A percentile compares a stretch with the other conserved stretches of the same genome.
These are phyloP conservation scores for Cavia aperea DNA, from an alignment of 2,113 vertebrate genomes.

Conservation along the genomic window DNA sequence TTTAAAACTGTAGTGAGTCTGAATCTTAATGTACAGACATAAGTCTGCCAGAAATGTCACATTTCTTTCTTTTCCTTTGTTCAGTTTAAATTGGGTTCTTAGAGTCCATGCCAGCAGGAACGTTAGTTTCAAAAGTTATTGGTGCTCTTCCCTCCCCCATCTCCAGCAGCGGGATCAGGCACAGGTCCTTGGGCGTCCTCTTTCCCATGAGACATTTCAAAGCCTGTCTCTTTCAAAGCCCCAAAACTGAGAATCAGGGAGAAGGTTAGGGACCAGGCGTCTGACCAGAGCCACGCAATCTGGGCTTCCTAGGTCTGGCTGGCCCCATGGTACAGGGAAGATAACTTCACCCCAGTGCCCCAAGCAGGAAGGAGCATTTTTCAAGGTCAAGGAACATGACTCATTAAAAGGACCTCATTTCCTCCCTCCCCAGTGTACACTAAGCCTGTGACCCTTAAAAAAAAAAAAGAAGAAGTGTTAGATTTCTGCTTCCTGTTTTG, in stretches of 20 bases:
- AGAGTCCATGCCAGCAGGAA: background rate
- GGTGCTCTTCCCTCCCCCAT: background rate
- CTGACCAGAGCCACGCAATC: background rate
- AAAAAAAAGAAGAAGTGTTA: background rate
- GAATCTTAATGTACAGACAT: background rate
- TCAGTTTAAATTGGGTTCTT: background rate
- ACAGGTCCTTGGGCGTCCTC: no score
- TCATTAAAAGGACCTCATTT: background rate
- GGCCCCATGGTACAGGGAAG: rapidly evolving
- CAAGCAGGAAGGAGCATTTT: background rate
- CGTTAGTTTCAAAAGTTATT: background rate
- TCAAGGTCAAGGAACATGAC: background rate
- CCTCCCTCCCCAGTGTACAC: rapidly evolving
- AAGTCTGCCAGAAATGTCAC: background rate
- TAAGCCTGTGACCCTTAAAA: background rate
- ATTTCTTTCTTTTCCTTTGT: background rate
- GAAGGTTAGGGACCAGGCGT: background rate
- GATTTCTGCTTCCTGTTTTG: background rate
- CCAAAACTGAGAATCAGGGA: background rate
- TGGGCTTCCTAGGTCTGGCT: background rate
- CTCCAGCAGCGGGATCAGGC: background rate
- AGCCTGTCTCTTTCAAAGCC: background rate
- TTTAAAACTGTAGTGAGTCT: background rate
- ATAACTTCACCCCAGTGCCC: background rate
- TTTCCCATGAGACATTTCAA: background rate